A percentile compares a stretch with the other conserved stretches of the same genome.
Conservation (phyloP, 2,888 invertebrate species). For the Lochmaea crataegi region DNA sequence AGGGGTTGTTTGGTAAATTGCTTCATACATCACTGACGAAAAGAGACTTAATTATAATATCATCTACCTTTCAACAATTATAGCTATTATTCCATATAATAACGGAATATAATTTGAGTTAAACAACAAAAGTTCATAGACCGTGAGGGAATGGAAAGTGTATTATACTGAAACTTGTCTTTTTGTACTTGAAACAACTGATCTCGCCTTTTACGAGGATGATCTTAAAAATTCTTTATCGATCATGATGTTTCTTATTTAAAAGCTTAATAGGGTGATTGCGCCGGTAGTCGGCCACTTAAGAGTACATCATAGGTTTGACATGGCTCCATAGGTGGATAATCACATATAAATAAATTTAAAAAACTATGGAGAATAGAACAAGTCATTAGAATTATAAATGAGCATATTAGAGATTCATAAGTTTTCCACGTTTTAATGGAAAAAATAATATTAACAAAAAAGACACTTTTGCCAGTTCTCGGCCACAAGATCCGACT, state of each 20-base stretch:
- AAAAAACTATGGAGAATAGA: too few relatives aligned
- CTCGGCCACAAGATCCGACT: too few relatives aligned
- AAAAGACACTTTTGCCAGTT: too few relatives aligned
- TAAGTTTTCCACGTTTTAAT: too few relatives aligned
- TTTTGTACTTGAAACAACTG: slow-evolving; percentile 3
- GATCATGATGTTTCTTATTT: background rate
- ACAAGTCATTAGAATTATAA: too few relatives aligned
- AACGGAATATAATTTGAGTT: slow-evolving; percentile 5
- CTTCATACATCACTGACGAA: slow-evolving; percentile 1
- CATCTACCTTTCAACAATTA: background rate
- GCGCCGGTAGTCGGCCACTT: too few relatives aligned
- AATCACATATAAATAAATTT: too few relatives aligned
- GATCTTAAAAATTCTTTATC: background rate
- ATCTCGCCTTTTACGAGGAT: background rate
- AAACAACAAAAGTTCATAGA: slow-evolving; percentile 8
- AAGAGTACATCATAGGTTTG: too few relatives aligned
- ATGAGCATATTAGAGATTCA: too few relatives aligned
- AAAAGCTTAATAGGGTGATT: too few relatives aligned
- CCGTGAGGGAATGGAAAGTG: slow-evolving; percentile 9
- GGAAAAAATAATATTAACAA: too few relatives aligned
- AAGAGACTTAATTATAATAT: background rate
- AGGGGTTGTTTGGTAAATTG: background rate
- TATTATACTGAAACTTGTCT: slow-evolving; percentile 3
- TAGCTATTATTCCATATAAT: background rate
- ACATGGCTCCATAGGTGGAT: too few relatives aligned